Evolutionary conservation across 1,140 invertebrate genomes (phyloP).

Genomic region (Prorops nasuta): DNA sequence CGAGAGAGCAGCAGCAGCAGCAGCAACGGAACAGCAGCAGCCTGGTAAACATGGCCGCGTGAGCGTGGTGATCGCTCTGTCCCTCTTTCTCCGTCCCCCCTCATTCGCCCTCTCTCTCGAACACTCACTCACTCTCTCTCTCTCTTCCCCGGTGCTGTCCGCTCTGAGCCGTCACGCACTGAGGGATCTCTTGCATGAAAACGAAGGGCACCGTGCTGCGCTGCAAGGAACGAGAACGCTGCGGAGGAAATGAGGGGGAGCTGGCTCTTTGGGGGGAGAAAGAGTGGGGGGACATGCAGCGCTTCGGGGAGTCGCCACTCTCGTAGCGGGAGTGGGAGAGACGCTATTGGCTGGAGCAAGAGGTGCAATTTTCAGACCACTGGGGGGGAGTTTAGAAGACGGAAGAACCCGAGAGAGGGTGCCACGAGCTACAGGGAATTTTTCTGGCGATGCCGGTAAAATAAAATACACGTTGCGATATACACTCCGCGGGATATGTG

Average conservation of each 20-base stretch:
- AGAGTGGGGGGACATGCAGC: slow-evolving; percentile 10
- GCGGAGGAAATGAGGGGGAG: slow-evolving; percentile 12
- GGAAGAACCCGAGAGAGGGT: slow-evolving; percentile 16
- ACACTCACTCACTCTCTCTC: background rate
- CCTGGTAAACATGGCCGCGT: slow-evolving; percentile 32
- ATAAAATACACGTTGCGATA: no score
- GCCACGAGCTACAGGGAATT: slow-evolving; percentile 6
- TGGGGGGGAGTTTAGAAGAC: no score
- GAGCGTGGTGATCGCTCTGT: slow-evolving; percentile 7
- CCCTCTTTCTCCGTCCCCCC: slow-evolving; percentile 1
- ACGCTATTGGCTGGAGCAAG: no score
- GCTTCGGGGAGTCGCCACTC: slow-evolving; percentile 2
- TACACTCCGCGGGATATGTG: no score
- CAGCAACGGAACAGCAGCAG: slow-evolving; percentile 1
- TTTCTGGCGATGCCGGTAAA: no score
- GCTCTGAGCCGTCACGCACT: slow-evolving; percentile 34
- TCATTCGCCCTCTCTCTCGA: background rate
- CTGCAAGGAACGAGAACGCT: background rate
- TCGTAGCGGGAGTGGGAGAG: slow-evolving; percentile 2
- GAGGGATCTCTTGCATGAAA: slow-evolving; percentile 31
- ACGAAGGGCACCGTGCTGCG: slow-evolving; percentile 24
- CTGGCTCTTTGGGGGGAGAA: background rate
- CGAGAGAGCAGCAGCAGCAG: no score
- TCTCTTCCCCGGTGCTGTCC: slow-evolving; percentile 4
- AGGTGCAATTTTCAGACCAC: no score